Conservation (phyloP, 2,888 invertebrate genomes). For the Schizaphis graminum region DNA sequence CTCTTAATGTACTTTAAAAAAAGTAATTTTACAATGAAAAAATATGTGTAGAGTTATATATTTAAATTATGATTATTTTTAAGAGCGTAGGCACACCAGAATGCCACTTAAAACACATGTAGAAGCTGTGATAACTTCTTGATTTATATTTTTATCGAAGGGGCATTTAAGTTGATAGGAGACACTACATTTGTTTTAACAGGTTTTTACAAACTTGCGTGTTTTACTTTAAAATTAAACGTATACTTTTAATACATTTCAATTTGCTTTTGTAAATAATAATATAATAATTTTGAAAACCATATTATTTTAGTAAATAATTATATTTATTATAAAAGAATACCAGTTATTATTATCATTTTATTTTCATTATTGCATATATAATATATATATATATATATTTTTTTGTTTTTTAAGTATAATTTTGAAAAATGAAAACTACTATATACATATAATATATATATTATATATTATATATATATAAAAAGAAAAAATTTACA, state of each 20-base stretch:
- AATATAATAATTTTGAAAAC: slow-evolving; percentile 45
- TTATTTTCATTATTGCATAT: slow-evolving; percentile 46
- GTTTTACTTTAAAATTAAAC: slow-evolving; percentile 22
- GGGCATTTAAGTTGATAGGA: slow-evolving; percentile 58
- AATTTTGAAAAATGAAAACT: slow-evolving; percentile 54
- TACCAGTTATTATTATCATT: slow-evolving; percentile 57
- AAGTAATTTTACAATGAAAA: slow-evolving; percentile 54
- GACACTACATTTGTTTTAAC: slow-evolving; percentile 34
- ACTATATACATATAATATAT: slow-evolving; percentile 55
- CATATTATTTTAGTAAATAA: slow-evolving; percentile 48
- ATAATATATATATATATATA: slow-evolving; percentile 39
- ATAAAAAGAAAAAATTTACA: slow-evolving; percentile 51
- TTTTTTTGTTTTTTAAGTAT: slow-evolving; percentile 35
- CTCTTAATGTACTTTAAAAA: slow-evolving; percentile 59
- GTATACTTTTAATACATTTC: slow-evolving; percentile 43
- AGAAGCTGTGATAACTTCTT: slow-evolving; percentile 65
- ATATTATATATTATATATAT: slow-evolving; percentile 52
- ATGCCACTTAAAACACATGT: slow-evolving; percentile 52
- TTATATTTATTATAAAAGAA: slow-evolving; percentile 34
- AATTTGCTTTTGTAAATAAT: slow-evolving; percentile 57
- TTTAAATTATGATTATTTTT: slow-evolving; percentile 47
- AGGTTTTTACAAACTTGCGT: slow-evolving; percentile 26
- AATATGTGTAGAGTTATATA: slow-evolving; percentile 55
- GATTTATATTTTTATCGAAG: slow-evolving; percentile 57
- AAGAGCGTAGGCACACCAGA: slow-evolving; percentile 26